phyloP scores from a whole-genome alignment of 2,797 vertebrate genomes.

The Microctenopoma stevenorrisi region DNA sequence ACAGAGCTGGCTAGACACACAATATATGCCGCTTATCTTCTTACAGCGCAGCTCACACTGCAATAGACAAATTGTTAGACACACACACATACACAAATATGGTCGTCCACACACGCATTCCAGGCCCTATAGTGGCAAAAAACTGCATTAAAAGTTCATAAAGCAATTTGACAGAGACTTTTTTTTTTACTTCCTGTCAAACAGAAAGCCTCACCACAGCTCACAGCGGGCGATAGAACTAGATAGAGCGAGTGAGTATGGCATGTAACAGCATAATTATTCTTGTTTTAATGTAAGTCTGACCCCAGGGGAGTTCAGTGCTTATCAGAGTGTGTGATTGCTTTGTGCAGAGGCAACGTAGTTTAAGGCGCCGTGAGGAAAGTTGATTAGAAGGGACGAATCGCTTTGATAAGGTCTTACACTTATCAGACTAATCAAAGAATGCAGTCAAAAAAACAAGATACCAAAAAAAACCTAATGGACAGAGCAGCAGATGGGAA shows the following conservation, averaged over 20 bases:
- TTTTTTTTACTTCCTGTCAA: slow-evolving; percentile 31
- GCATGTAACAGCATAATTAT: slow-evolving; percentile 64
- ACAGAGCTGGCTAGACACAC: slow-evolving; percentile 10
- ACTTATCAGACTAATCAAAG: slow-evolving; percentile 42
- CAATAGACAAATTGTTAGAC: slow-evolving; percentile 4
- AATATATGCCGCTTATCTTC: slow-evolving; percentile 18
- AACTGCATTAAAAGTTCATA: slow-evolving; percentile 11
- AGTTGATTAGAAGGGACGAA: slow-evolving; percentile 56
- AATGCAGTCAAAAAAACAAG: slow-evolving; percentile 33
- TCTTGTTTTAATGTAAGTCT: slow-evolving; percentile 61
- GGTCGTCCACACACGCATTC: not conserved
- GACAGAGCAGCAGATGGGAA: slow-evolving; percentile 28
- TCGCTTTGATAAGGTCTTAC: slow-evolving; percentile 39
- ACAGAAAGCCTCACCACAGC: not conserved
- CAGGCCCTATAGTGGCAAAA: not conserved
- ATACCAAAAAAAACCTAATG: slow-evolving; percentile 7
- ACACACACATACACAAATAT: not conserved
- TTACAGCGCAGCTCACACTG: not conserved
- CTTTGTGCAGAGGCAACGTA: slow-evolving; percentile 61
- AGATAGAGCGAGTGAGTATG: slow-evolving; percentile 10
- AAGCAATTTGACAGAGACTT: slow-evolving; percentile 22
- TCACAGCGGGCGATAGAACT: slow-evolving; percentile 11
- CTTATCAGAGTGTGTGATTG: slow-evolving; percentile 74
- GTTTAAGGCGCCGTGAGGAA: slow-evolving; percentile 35
- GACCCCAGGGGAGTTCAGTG: slow-evolving; percentile 55